Base-by-base conservation (phyloP, 2,797 vertebrate genomes). In the Galago senegalensis region DNA sequence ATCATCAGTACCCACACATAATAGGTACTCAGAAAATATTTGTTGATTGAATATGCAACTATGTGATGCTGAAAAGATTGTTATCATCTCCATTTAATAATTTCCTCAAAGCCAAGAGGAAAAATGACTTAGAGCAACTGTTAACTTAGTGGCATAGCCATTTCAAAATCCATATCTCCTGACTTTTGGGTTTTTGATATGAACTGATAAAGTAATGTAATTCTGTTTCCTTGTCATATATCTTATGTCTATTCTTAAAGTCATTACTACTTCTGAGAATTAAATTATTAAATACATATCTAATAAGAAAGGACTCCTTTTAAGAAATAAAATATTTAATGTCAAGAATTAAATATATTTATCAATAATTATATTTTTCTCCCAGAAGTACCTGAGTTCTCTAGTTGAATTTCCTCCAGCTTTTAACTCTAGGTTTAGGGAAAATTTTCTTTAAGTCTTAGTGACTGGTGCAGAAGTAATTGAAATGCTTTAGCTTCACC, bases 1-100 rank as follows among this genome's bases (percentile, higher is more conserved):
- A 69, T 92, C 5, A 25, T 13, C 63, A 80, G 40, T 43, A 79
- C 20, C 16, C 75, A 53, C 14, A 69, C 25, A 60, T 87, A 89
- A 70, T 89, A 61, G 25, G 29, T 75, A 94, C 58, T 83, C 23
- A 67, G 56, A 93, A 94, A 80, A 87, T 83, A 40, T 58, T 73
- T 89, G 40, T 69, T 75, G n/a, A 91, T 56, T 53, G 40, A 94
- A 63, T 86, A n/a, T 93, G 61, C n/a, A 95, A 46, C n/a, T 94
- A 7, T 37, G 53, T 92, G 86, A 89, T 1, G 12, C 87, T 94
- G 1, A 43, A 87, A 65, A 89, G 34, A 25, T 29, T 72, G 23
- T 58, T 92, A 58, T 84, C 34, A 65, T n/a, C 14, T 46, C 17
- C 21, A 75, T 76, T 94, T 87, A n/a, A 53, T 58, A 87, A 8